Base-by-base conservation (phyloP, 2,797 vertebrate genomes). In the Gila robusta region DNA sequence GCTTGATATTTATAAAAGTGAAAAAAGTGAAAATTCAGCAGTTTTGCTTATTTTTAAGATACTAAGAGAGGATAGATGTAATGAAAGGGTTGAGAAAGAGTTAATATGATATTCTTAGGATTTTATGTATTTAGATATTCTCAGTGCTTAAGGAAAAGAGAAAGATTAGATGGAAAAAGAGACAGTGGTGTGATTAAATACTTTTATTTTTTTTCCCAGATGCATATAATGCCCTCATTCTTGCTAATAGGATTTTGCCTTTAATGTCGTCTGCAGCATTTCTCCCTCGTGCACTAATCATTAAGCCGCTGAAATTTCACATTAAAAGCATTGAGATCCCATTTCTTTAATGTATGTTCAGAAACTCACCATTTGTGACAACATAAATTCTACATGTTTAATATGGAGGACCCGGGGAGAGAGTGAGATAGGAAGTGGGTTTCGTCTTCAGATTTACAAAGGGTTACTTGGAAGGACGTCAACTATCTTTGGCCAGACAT, bases 341-440 rank as follows among this genome's bases (percentile, higher is more conserved):
- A 62, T 59, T 59, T 41, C 83, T 47, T 71, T 85, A 85, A 71
- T 85, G 37, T 79, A 77, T 69, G 64, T 52, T 59, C 49, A 62
- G 37, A 59, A 54, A 70, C 17, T 32, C 62, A 1, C 17, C 26
- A 17, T 56, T 71, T 52, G n/a, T 47, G 21, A 85, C 5, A 16
- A 5, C 17, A 52, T 54, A 67, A 54, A 49, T 81, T n/a, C 8
- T 64, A 16, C 12, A 19, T 54, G 10, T 64, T 47, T 80, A 37
- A 41, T 64, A 16, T 37, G 35, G 52, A n/a, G 0, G 7, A 56
- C 5, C 14, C 3, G 6, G 41, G 0, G 28, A 59, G 16, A 23
- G 17, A 76, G 76, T 4, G 14, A 47, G 11, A 72, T 9, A 47
- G 9, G 12, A 71, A 21, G 16, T 67, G 26, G 41, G 23, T 47